A percentile compares a stretch with the other conserved stretches of the same genome.
These are phyloP conservation scores for Chesias legatella DNA, from an alignment of 2,888 invertebrate species.

Conservation along the genomic window DNA sequence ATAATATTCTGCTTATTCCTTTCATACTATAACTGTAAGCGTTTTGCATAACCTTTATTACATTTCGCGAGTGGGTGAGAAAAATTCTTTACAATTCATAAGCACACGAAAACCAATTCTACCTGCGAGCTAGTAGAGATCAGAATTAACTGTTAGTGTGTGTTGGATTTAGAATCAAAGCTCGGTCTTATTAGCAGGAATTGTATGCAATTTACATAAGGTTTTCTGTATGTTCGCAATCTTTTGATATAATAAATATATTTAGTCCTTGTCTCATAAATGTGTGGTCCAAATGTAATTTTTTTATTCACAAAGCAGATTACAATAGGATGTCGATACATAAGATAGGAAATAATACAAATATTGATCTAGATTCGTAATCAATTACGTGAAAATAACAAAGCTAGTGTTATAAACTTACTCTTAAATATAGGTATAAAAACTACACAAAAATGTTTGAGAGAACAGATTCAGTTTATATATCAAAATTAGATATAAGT, in stretches of 20 bases:
- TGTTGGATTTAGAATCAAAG: constrained; percentile 8
- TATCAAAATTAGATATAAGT: no score
- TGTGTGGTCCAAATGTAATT: no score
- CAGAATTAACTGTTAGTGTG: not conserved
- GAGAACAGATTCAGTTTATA: no score
- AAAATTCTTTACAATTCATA: constrained; percentile 25
- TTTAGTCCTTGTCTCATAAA: no score
- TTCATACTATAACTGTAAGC: constrained; percentile 24
- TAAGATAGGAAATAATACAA: no score
- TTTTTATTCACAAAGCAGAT: no score
- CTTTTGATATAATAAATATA: constrained; percentile 4
- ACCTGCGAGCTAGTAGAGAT: not conserved
- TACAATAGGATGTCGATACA: no score
- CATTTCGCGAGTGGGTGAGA: constrained; percentile 36
- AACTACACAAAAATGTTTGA: no score
- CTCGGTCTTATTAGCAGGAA: constrained; percentile 19
- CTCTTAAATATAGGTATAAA: no score
- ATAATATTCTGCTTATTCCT: constrained; percentile 27
- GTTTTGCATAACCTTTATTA: constrained; percentile 27
- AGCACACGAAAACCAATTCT: constrained; percentile 6
- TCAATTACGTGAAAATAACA: no score
- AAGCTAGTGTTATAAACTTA: no score
- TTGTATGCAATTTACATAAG: constrained; percentile 8
- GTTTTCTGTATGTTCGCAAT: constrained; percentile 8
- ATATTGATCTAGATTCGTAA: no score